phyloP scores from a whole-genome alignment of 2,113 vertebrate species.

The Bufo bufo region DNA sequence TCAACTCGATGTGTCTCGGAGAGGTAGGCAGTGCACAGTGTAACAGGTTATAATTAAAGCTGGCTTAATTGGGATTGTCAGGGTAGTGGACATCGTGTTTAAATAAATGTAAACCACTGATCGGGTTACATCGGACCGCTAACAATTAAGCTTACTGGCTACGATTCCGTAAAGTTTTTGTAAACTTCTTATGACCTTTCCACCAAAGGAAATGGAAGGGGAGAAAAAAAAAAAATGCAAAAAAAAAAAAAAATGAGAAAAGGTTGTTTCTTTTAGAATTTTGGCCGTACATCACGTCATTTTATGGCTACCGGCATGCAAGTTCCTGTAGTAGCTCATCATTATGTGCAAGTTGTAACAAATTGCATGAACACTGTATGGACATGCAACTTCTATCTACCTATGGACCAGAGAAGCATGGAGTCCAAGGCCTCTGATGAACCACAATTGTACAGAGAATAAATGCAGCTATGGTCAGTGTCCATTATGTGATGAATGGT shows the following conservation, averaged over 20 bases:
- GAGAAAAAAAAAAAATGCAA: neutral
- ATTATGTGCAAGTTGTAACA: too few species aligned
- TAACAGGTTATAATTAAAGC: conserved; percentile 48
- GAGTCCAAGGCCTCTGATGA: too few species aligned
- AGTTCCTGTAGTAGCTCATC: too few species aligned
- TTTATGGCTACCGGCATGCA: too few species aligned
- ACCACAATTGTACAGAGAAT: too few species aligned
- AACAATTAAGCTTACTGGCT: conserved; percentile 42
- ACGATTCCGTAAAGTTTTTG: conserved; percentile 36
- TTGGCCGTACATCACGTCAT: too few species aligned
- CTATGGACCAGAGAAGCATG: too few species aligned
- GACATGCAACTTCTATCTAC: too few species aligned
- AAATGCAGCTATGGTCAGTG: too few species aligned
- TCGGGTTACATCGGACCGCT: conserved; percentile 40
- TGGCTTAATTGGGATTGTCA: conserved; percentile 50
- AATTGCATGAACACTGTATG: too few species aligned
- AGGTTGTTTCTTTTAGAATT: neutral
- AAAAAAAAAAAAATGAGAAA: neutral
- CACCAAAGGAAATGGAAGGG: conserved; percentile 5
- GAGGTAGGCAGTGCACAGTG: neutral
- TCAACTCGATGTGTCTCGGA: neutral
- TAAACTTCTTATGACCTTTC: conserved; percentile 53
- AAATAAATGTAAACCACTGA: conserved; percentile 41
- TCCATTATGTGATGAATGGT: too few species aligned
- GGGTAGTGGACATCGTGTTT: conserved; percentile 29